phyloP scores from a whole-genome alignment of 35 echinoderm and acorn worm species.

The Chiridota heheva region DNA sequence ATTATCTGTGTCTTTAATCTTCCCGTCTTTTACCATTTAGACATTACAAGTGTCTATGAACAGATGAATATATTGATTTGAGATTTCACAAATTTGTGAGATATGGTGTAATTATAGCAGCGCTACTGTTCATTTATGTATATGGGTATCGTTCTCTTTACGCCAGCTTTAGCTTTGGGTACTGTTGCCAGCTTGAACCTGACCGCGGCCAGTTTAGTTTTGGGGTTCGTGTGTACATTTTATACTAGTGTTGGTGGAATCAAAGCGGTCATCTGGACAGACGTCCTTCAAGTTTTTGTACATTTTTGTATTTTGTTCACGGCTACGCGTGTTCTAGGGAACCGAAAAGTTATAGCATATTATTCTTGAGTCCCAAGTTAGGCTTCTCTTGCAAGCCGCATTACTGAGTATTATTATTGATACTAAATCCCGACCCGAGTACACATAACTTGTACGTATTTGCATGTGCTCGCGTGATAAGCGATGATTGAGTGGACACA shows the following conservation, averaged over 20 bases:
- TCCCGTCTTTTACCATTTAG: slow-evolving; percentile 24
- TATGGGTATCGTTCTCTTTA: slow-evolving; percentile 17
- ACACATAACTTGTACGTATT: too few species aligned
- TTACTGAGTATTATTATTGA: too few species aligned
- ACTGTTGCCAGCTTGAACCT: slow-evolving; percentile 24
- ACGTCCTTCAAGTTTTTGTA: slow-evolving; percentile 24
- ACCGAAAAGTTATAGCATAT: too few species aligned
- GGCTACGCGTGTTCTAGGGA: too few species aligned
- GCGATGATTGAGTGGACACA: too few species aligned
- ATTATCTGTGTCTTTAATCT: neutral
- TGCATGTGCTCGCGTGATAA: too few species aligned
- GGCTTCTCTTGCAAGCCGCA: too few species aligned
- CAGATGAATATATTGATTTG: slow-evolving; percentile 9
- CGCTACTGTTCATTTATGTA: neutral
- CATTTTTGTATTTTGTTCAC: too few species aligned
- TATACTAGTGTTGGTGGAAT: slow-evolving; percentile 27
- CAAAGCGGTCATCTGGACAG: slow-evolving; percentile 45
- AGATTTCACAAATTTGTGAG: slow-evolving; percentile 3
- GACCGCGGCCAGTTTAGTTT: neutral
- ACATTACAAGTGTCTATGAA: slow-evolving; percentile 29
- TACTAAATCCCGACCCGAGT: too few species aligned
- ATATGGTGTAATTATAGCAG: neutral
- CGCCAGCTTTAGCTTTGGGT: slow-evolving; percentile 19
- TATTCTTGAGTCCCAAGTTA: too few species aligned
- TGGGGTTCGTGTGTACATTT: slow-evolving; percentile 33